Evolutionary conservation across 2,888 invertebrate genomes (phyloP).

Genomic region (Polietes domitor): DNA sequence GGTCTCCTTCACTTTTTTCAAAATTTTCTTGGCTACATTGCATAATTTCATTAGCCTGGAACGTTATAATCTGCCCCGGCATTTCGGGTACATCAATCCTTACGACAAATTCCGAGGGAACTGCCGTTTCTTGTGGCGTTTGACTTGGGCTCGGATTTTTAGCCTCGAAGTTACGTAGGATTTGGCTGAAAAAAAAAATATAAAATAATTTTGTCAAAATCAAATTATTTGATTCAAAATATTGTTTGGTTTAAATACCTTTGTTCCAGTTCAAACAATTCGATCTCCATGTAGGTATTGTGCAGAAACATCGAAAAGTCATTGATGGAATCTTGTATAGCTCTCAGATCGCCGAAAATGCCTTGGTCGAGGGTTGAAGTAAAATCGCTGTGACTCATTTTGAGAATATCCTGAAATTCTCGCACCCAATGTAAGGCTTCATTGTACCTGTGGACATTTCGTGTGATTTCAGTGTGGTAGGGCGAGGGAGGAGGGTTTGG

Average conservation of each 20-base stretch:
- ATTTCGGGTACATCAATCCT: not conserved
- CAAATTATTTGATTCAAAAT: too few relatives aligned
- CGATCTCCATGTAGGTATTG: conserved; percentile 24
- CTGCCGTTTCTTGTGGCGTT: not conserved
- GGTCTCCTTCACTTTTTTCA: not conserved
- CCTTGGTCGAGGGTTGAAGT: conserved; percentile 11
- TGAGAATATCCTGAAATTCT: conserved; percentile 38
- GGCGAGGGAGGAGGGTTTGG: not conserved
- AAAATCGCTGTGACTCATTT: not conserved
- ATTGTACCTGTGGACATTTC: not conserved
- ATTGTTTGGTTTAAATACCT: too few relatives aligned
- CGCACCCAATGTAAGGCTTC: not conserved
- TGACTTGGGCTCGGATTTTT: too few relatives aligned
- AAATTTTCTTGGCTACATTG: not conserved
- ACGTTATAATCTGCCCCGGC: not conserved
- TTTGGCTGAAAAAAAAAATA: not conserved
- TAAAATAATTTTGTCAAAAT: too few relatives aligned
- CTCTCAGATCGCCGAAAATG: conserved; percentile 32
- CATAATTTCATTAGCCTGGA: not conserved
- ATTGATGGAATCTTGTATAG: conserved; percentile 21
- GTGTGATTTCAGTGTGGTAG: not conserved
- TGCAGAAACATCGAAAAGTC: conserved; percentile 28
- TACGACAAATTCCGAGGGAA: not conserved
- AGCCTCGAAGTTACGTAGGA: not conserved
- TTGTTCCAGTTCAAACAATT: not conserved